Percentiles rank a stretch among this genome's conserved stretches.
Evolutionary conservation across 2,113 vertebrate genomes (phyloP).

Genomic region (Phalacrocorax brasilianus): DNA sequence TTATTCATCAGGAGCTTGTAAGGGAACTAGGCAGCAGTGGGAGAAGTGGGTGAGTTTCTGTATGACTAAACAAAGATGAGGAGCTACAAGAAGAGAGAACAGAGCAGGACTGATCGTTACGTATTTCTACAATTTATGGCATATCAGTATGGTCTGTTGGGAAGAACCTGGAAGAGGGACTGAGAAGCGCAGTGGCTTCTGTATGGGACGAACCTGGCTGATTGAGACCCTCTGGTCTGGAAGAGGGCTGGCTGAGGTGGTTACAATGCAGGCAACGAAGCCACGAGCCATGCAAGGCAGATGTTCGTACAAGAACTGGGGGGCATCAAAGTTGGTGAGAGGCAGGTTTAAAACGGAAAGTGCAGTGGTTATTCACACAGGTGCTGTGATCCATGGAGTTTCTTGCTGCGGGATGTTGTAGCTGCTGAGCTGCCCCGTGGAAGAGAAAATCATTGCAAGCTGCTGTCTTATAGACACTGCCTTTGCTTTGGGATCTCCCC

Average conservation of each 20-base stretch:
- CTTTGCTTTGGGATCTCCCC: neutral
- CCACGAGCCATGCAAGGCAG: neutral
- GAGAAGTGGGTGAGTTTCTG: neutral
- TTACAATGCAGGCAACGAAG: neutral
- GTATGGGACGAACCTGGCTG: neutral
- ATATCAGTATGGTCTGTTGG: neutral
- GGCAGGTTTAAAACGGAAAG: neutral
- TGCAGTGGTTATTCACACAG: neutral
- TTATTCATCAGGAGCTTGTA: neutral
- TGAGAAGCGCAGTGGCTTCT: neutral
- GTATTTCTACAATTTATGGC: neutral
- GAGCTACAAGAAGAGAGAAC: neutral
- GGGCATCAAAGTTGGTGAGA: neutral
- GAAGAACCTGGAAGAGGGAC: neutral
- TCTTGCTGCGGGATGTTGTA: neutral
- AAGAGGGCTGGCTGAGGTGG: accelerated
- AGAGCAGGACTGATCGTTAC: neutral
- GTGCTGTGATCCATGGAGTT: neutral
- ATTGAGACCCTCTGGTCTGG: neutral
- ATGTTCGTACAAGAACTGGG: neutral
- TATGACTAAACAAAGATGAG: neutral
- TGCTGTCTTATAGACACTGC: neutral
- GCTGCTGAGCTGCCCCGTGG: neutral
- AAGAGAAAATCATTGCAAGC: neutral
- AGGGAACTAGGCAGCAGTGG: neutral